Evolutionary conservation across 2,797 vertebrate genomes (phyloP).

Genomic region (Melanitta fusca): DNA sequence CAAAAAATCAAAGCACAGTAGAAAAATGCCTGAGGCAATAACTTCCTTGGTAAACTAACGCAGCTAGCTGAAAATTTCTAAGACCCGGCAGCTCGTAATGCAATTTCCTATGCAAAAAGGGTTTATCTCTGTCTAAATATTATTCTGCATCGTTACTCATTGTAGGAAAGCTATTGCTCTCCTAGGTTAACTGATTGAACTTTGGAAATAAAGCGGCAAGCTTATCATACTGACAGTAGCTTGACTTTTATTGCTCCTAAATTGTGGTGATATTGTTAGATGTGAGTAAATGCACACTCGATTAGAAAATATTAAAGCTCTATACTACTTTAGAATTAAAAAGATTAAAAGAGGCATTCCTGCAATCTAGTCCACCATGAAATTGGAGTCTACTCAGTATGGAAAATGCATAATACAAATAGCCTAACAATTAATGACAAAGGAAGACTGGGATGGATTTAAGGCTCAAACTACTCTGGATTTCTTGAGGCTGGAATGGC

Average conservation of each 20-base stretch:
- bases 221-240: conserved; percentile 64
- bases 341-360: conserved; percentile 73
- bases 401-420: conserved; percentile 65
- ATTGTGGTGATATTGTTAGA: conserved; percentile 70
- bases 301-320: conserved; percentile 76
- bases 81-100: conserved; percentile 66
- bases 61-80: conserved; percentile 58
- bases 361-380: conserved; percentile 70
- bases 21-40: conserved; percentile 70
- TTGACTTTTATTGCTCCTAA: conserved; percentile 72
- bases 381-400: conserved; percentile 73
- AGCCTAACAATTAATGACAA: conserved; percentile 65
- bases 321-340: conserved; percentile 73
- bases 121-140: conserved; percentile 76
- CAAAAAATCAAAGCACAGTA: conserved; percentile 32
- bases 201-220: conserved; percentile 72
- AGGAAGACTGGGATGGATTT: conserved; percentile 45
- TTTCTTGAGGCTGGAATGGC: conserved; percentile 15
- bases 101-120: conserved; percentile 79
- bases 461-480: conserved; percentile 5
- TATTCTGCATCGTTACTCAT: conserved; percentile 76
- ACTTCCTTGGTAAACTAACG: conserved; percentile 72
- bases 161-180: conserved; percentile 72
- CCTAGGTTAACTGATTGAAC: conserved; percentile 81
- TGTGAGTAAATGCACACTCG: conserved; percentile 70